phyloP scores from a whole-genome alignment of 1,140 invertebrate species.

The Drosophila ogumai region DNA sequence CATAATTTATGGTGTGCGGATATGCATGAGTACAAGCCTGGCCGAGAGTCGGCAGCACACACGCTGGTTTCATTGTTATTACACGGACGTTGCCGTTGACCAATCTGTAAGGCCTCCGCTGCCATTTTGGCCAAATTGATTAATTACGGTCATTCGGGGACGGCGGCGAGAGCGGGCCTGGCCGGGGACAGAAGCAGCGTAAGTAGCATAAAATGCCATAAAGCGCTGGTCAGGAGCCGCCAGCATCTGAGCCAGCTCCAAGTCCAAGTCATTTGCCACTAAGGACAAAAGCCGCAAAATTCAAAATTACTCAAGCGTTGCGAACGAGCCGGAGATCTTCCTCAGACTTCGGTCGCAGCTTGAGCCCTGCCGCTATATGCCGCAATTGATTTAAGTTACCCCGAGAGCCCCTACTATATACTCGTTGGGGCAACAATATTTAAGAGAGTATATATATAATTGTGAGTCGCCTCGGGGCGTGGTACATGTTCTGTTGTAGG shows the following conservation, averaged over 20 bases:
- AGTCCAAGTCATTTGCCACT: constrained; percentile 73
- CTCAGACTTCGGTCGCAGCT: constrained; percentile 10
- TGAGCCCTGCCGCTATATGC: constrained; percentile 58
- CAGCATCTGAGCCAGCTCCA: constrained; percentile 33
- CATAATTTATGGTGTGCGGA: constrained; percentile 83
- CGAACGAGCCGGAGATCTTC: constrained; percentile 55
- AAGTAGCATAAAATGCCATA: constrained; percentile 81
- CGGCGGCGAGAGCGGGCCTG: constrained; percentile 32
- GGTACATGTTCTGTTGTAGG: constrained; percentile 61
- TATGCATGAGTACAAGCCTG: constrained; percentile 68
- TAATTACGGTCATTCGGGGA: constrained; percentile 79
- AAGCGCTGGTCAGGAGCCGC: constrained; percentile 51
- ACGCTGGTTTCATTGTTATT: constrained; percentile 82
- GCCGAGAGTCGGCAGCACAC: constrained; percentile 46
- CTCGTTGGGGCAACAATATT: constrained; percentile 9
- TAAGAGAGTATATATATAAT: constrained; percentile 36
- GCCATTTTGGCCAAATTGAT: constrained; percentile 80
- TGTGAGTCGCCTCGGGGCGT: constrained; percentile 61
- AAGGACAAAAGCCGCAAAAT: constrained; percentile 80
- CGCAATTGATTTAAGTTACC: constrained; percentile 79
- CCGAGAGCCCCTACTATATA: constrained; percentile 34
- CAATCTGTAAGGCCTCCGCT: constrained; percentile 60
- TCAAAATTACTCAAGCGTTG: constrained; percentile 75
- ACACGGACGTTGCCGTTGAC: constrained; percentile 78
- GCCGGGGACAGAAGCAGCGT: constrained; percentile 43